phyloP scores from a whole-genome alignment of 2,113 vertebrate species.

The Columba livia region DNA sequence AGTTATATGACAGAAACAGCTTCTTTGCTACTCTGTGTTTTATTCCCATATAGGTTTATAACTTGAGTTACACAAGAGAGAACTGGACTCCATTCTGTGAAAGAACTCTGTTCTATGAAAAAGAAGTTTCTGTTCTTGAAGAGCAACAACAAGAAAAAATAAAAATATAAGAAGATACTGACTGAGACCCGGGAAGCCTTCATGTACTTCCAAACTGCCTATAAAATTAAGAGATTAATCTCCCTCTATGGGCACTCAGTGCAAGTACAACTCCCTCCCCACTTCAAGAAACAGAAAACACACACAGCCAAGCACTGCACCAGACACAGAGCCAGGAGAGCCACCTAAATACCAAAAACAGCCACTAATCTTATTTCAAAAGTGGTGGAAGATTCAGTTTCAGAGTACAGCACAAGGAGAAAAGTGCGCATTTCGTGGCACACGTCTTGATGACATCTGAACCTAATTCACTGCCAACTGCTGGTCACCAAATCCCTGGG shows the following conservation, averaged over 20 bases:
- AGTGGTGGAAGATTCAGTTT: rapidly evolving
- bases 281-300: rapidly evolving
- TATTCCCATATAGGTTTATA: not conserved
- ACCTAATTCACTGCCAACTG: not conserved
- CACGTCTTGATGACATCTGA: not conserved
- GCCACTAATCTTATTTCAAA: not conserved
- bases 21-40: not conserved
- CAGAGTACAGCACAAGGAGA: not conserved
- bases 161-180: not conserved
- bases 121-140: not conserved
- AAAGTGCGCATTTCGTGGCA: rapidly evolving
- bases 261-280: rapidly evolving
- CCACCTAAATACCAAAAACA: not conserved
- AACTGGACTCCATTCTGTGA: not conserved
- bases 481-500: not conserved
- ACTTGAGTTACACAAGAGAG: not conserved
- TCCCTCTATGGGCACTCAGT: not conserved
- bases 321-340: rapidly evolving
- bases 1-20: not conserved
- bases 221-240: not conserved
- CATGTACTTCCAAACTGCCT: not conserved
- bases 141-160: not conserved
- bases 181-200: not conserved
- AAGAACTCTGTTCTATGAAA: not conserved
- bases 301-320: not conserved